Evolutionary conservation across 2,113 vertebrate genomes (phyloP).

Genomic region (Ophiodon elongatus): DNA sequence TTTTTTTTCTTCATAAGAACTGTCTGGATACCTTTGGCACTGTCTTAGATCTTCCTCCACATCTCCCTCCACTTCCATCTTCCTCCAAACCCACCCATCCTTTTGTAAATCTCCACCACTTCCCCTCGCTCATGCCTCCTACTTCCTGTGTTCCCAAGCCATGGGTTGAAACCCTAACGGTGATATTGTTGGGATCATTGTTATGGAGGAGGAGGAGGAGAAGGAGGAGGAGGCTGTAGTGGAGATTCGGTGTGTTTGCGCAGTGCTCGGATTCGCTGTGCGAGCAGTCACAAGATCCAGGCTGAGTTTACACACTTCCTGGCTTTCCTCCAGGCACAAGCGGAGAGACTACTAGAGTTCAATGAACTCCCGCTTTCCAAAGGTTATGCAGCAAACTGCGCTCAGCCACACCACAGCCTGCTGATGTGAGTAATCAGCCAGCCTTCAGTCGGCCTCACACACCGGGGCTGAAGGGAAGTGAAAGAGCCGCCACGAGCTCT

Average conservation of each 20-base stretch:
- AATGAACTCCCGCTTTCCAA: constrained; percentile 66
- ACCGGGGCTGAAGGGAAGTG: constrained; percentile 11
- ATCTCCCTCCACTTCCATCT: background rate
- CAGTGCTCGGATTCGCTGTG: constrained; percentile 35
- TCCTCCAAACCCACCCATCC: background rate
- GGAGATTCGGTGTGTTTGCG: constrained; percentile 47
- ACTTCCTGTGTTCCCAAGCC: constrained; percentile 54
- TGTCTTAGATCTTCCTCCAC: background rate
- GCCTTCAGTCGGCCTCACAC: constrained; percentile 6
- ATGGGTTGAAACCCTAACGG: background rate
- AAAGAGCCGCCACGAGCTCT: constrained; percentile 1
- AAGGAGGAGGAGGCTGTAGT: constrained; percentile 18
- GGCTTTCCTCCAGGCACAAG: constrained; percentile 51
- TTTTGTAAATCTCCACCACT: constrained; percentile 11
- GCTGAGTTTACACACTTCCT: constrained; percentile 61
- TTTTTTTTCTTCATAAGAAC: constrained; percentile 6
- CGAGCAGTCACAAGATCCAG: constrained; percentile 65
- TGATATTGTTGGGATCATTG: constrained; percentile 30
- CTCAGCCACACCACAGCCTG: constrained; percentile 13
- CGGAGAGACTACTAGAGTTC: constrained; percentile 71
- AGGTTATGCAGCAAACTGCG: constrained; percentile 47
- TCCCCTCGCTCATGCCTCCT: constrained; percentile 21
- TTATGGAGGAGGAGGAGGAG: constrained; percentile 25
- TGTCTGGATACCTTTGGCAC: constrained; percentile 30
- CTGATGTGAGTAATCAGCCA: constrained; percentile 35